These are phyloP conservation scores for Aphodius granarius DNA, from an alignment of 2,888 invertebrate species.

Conservation along the genomic window DNA sequence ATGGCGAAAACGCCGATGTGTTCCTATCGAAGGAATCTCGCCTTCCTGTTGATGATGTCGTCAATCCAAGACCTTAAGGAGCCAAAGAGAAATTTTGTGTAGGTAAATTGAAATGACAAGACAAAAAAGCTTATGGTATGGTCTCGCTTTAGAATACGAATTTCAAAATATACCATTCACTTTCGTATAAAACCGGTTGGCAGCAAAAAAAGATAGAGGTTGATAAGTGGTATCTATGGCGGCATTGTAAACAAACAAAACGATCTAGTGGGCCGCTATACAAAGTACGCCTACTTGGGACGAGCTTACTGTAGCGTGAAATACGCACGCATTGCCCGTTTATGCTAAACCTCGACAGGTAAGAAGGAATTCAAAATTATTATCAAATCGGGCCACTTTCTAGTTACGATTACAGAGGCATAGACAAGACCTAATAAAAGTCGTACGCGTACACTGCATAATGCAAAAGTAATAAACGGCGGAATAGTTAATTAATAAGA, in stretches of 20 bases:
- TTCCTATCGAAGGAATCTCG: constrained; percentile 79
- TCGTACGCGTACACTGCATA: not conserved
- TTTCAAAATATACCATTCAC: too few species aligned
- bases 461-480: not conserved
- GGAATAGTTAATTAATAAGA: not conserved
- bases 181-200: not conserved
- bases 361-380: not conserved
- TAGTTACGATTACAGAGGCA: not conserved
- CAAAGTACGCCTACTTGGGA: not conserved
- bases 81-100: not conserved
- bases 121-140: not conserved
- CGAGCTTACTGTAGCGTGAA: not conserved
- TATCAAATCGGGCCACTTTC: not conserved
- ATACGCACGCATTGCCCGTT: not conserved
- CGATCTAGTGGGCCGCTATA: not conserved
- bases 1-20: constrained; percentile 75
- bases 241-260: not conserved
- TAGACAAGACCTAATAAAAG: not conserved
- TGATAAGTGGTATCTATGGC: not conserved
- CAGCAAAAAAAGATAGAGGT: not conserved
- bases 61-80: constrained; percentile 64
- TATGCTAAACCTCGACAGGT: not conserved
- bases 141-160: too few species aligned
- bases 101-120: not conserved
- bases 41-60: constrained; percentile 68